Percentiles rank a stretch among this genome's conserved stretches.
Conservation (phyloP, 53 echinoderm and acorn worm genomes). For the Holothuria scabra region DNA sequence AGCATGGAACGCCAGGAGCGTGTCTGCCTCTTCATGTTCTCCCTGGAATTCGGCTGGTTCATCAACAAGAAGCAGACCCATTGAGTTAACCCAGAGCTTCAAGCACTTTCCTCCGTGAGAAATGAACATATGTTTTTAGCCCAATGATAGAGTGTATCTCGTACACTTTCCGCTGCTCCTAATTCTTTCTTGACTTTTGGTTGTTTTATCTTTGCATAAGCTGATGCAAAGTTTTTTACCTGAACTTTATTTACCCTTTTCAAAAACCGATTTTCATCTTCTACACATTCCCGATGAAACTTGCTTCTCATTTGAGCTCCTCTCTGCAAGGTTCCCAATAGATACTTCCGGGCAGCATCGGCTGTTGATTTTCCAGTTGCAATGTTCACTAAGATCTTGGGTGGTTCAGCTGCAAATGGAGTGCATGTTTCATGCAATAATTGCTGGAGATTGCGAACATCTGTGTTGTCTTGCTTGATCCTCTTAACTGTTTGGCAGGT, state of each 20-base stretch:
- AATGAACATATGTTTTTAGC: conserved; percentile 21
- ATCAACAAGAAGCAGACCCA: conserved; percentile 12
- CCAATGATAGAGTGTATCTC: conserved; percentile 45
- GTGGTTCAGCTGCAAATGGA: conserved; percentile 55
- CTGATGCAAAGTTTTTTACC: conserved; percentile 49
- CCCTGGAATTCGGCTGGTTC: conserved; percentile 41
- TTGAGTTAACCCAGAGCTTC: conserved; percentile 12
- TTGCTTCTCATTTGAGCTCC: background rate
- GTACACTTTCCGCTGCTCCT: conserved; percentile 39
- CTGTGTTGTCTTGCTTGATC: conserved; percentile 25
- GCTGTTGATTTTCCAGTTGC: conserved; percentile 47
- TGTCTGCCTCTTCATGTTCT: conserved; percentile 49
- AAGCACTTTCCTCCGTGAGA: conserved; percentile 49
- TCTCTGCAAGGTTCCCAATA: background rate
- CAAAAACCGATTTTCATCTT: conserved; percentile 43
- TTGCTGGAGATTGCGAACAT: conserved; percentile 1
- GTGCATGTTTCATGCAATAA: conserved; percentile 38
- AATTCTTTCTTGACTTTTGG: conserved; percentile 17
- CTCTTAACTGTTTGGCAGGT: conserved; percentile 28
- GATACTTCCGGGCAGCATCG: background rate
- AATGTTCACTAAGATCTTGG: conserved; percentile 37
- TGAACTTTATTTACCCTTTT: conserved; percentile 41
- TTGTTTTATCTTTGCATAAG: conserved; percentile 25
- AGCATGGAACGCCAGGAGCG: conserved; percentile 52
- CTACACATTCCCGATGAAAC: conserved; percentile 48